Evolutionary conservation across 2,888 invertebrate species (phyloP).

Genomic region (Lochmaea crataegi): DNA sequence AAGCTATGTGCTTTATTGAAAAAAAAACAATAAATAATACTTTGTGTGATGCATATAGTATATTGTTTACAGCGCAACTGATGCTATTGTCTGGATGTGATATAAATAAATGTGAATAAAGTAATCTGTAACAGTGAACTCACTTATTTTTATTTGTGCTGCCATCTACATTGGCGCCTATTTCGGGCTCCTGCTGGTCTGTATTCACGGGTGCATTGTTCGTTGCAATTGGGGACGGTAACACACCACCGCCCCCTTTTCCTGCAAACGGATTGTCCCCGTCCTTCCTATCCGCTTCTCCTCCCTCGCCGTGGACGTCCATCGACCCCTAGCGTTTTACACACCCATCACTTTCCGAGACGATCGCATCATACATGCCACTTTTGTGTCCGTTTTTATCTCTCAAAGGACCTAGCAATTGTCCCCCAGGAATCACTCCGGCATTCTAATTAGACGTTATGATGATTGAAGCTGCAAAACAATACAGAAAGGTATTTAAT

Average conservation of each 20-base stretch:
- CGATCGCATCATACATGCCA: slow-evolving; percentile 19
- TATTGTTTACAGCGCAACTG: background rate
- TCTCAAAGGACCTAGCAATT: slow-evolving; percentile 1
- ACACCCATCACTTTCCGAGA: slow-evolving; percentile 26
- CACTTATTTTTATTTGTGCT: slow-evolving; percentile 27
- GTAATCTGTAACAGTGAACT: slow-evolving; percentile 1
- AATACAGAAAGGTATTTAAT: background rate
- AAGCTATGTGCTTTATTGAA: no score
- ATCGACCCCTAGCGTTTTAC: slow-evolving; percentile 33
- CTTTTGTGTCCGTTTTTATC: slow-evolving; percentile 8
- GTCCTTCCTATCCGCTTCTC: slow-evolving; percentile 4
- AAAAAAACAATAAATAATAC: no score
- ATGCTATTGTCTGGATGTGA: background rate
- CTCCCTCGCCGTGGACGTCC: slow-evolving; percentile 29
- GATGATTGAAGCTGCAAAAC: slow-evolving; percentile 5
- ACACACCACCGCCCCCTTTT: slow-evolving; percentile 1
- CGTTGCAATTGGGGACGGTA: slow-evolving; percentile 25
- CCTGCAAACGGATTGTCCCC: background rate
- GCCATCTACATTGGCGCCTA: slow-evolving; percentile 17
- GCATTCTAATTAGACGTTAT: background rate
- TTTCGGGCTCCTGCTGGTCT: slow-evolving; percentile 33
- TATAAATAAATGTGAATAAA: background rate
- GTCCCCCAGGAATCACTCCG: background rate
- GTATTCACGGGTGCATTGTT: slow-evolving; percentile 28
- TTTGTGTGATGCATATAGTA: no score